A percentile compares a stretch with the other conserved stretches of the same genome.
phyloP scores from a whole-genome alignment of 2,888 invertebrate species.

The Spodoptera exigua region DNA sequence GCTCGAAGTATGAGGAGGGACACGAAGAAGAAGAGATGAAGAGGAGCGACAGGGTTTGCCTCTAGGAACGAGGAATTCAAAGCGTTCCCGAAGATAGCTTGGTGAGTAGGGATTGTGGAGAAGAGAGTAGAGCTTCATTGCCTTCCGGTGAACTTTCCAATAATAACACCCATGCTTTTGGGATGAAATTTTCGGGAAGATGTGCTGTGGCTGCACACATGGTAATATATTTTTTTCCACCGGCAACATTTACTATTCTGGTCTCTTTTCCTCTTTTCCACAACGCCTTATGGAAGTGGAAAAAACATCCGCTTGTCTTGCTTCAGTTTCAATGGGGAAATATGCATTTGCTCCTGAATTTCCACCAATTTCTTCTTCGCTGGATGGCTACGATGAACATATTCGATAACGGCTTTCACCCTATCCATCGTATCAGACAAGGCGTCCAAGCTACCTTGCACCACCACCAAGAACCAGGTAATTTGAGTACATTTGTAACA shows the following conservation, averaged over 20 bases:
- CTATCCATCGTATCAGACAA: constrained; percentile 25
- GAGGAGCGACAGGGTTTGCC: no score
- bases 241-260: constrained; percentile 25
- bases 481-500: constrained; percentile 33
- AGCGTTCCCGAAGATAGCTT: no score
- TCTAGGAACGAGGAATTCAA: no score
- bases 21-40: no score
- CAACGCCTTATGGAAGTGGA: constrained; percentile 21
- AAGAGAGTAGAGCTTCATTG: constrained; percentile 15
- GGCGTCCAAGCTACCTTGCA: constrained; percentile 10
- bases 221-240: constrained; percentile 33
- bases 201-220: no score
- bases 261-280: constrained; percentile 27
- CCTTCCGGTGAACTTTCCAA: constrained; percentile 30
- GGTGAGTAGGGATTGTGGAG: no score
- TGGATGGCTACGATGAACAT: no score
- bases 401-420: constrained; percentile 29
- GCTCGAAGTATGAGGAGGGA: no score
- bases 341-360: no score
- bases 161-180: constrained; percentile 33
- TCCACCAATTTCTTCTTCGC: no score
- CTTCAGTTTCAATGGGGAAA: no score
- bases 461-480: constrained; percentile 37
- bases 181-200: constrained; percentile 21
- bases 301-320: constrained; percentile 29